Evolutionary conservation across 2,888 invertebrate species (phyloP).

Genomic region (Anthrax anthrax): DNA sequence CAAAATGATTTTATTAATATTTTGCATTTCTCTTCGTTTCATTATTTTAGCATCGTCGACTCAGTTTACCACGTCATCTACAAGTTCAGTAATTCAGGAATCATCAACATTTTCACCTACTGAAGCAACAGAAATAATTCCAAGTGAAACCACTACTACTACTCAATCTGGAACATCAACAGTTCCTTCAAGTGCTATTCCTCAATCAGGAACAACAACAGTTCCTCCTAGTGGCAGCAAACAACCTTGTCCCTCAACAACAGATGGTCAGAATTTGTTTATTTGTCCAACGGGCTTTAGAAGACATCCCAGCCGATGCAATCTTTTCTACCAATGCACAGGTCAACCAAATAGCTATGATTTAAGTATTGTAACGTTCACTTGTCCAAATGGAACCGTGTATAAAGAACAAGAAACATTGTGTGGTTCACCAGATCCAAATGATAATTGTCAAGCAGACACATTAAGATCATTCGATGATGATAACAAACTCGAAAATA

Average conservation of each 20-base stretch:
- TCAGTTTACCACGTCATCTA: background rate
- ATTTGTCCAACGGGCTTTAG: slow-evolving; percentile 73
- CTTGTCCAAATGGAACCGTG: slow-evolving; percentile 62
- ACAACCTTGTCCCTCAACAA: slow-evolving; percentile 23
- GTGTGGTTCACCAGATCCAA: slow-evolving; percentile 48
- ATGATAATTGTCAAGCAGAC: slow-evolving; percentile 23
- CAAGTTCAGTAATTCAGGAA: slow-evolving; percentile 2
- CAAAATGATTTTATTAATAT: no score
- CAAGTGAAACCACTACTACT: background rate
- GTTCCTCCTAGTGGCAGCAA: slow-evolving; percentile 10
- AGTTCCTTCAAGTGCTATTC: background rate
- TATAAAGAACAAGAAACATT: slow-evolving; percentile 59
- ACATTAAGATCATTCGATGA: background rate
- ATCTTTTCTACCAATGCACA: slow-evolving; percentile 72
- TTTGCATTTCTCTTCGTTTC: no score
- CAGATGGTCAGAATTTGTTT: slow-evolving; percentile 51
- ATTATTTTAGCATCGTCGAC: no score
- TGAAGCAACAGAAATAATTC: background rate
- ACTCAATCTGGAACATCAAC: background rate
- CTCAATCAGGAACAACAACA: background rate
- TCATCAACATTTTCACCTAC: slow-evolving; percentile 8
- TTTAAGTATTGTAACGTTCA: slow-evolving; percentile 56
- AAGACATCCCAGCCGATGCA: slow-evolving; percentile 69
- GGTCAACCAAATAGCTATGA: slow-evolving; percentile 49
- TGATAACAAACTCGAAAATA: background rate